These are phyloP conservation scores for Chamaea fasciata DNA, from an alignment of 2,113 vertebrate species.

Conservation along the genomic window DNA sequence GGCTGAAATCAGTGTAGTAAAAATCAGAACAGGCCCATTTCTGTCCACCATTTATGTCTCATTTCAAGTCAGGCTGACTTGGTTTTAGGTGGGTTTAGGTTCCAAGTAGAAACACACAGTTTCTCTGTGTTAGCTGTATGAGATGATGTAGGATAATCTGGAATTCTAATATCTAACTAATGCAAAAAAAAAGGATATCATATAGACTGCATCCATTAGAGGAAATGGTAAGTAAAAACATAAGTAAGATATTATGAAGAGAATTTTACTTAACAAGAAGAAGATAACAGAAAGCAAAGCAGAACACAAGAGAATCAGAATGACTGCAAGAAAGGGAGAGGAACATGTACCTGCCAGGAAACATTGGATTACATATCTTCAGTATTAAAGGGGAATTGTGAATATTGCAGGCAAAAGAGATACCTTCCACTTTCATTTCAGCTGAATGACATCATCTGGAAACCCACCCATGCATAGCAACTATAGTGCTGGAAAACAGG, in stretches of 20 bases:
- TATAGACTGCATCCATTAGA: not conserved
- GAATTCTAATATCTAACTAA: not conserved
- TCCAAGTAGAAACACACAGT: not conserved
- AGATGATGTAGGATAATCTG: not conserved
- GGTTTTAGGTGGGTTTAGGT: not conserved
- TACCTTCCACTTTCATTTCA: not conserved
- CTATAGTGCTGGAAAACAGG: not conserved
- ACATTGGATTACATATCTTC: not conserved
- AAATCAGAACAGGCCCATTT: not conserved
- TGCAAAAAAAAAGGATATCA: not conserved
- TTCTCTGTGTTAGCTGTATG: not conserved
- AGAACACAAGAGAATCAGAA: not conserved
- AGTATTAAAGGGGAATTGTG: not conserved
- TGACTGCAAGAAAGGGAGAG: not conserved
- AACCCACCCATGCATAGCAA: not conserved
- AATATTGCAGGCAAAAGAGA: not conserved
- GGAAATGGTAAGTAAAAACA: not conserved
- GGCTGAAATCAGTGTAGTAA: not conserved
- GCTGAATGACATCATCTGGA: not conserved
- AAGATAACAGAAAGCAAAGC: not conserved
- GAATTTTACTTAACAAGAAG: not conserved
- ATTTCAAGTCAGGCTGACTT: not conserved
- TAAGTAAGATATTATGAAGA: not conserved
- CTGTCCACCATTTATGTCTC: not conserved
- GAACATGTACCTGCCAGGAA: not conserved